These are phyloP conservation scores for Saccostrea echinata DNA, from an alignment of 1,140 invertebrate genomes.

Conservation along the genomic window DNA sequence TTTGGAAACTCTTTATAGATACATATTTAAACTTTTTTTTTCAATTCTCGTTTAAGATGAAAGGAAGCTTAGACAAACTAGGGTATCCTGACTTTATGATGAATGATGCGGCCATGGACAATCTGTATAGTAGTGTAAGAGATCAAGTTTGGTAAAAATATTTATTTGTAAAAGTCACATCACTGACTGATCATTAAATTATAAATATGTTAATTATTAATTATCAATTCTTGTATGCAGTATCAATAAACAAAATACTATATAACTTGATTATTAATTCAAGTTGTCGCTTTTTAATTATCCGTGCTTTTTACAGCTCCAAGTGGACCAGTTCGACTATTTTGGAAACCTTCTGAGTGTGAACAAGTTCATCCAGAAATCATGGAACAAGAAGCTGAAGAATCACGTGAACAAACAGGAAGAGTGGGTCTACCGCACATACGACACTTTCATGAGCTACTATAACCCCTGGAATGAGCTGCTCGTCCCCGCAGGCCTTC, in stretches of 20 bases:
- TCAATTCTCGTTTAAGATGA: conserved; percentile 78
- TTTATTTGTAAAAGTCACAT: no score
- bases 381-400: conserved; percentile 61
- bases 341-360: conserved; percentile 66
- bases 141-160: no score
- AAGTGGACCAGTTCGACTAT: conserved; percentile 62
- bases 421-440: conserved; percentile 63
- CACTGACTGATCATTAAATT: no score
- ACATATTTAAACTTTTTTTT: background rate
- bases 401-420: conserved; percentile 42
- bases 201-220: no score
- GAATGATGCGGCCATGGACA: conserved; percentile 66
- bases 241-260: no score
- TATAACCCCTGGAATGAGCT: conserved; percentile 71
- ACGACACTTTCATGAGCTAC: conserved; percentile 58
- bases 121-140: conserved; percentile 65
- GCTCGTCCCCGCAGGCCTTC: conserved; percentile 69
- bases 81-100: conserved; percentile 81
- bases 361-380: conserved; percentile 56
- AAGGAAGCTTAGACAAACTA: conserved; percentile 80
- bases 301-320: conserved; percentile 57
- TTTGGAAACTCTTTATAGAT: no score
- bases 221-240: no score
- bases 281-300: no score
- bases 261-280: no score